Evolutionary conservation across 1,140 invertebrate species (phyloP).

Genomic region (Drosophila virilis): DNA sequence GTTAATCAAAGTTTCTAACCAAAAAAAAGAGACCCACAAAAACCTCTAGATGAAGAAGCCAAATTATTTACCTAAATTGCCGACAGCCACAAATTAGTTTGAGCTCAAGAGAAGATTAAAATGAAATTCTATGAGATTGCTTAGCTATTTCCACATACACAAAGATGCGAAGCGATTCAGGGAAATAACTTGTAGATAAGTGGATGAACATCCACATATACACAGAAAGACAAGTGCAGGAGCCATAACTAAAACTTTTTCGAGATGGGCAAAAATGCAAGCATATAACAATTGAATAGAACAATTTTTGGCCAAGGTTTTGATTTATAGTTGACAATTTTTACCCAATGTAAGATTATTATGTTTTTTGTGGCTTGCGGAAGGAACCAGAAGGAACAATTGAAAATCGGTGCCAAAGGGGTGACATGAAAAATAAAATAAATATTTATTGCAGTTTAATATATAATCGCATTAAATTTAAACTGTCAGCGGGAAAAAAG

Average conservation of each 20-base stretch:
- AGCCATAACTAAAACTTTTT: constrained; percentile 16
- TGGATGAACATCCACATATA: constrained; percentile 34
- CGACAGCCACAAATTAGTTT: constrained; percentile 65
- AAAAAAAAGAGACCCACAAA: too few species aligned
- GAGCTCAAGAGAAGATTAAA: constrained; percentile 63
- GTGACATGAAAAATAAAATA: constrained; percentile 1
- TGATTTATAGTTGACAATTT: constrained; percentile 57
- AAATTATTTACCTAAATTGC: constrained; percentile 55
- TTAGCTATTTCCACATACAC: background rate
- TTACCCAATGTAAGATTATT: background rate
- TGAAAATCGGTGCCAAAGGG: background rate
- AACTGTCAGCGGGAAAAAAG: constrained; percentile 13
- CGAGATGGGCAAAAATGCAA: constrained; percentile 38
- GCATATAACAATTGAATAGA: constrained; percentile 34
- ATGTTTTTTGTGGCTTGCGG: constrained; percentile 1
- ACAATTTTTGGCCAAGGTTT: constrained; percentile 50
- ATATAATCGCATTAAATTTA: constrained; percentile 43
- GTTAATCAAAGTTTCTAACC: constrained; percentile 39
- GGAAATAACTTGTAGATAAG: background rate
- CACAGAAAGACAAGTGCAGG: constrained; percentile 14
- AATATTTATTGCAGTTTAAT: constrained; percentile 13
- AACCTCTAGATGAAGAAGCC: background rate
- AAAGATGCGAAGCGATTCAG: background rate
- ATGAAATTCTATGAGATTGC: constrained; percentile 34
- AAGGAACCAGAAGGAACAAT: background rate